A percentile compares a stretch with the other conserved stretches of the same genome.
These are phyloP conservation scores for Chiroxiphia lanceolata DNA, from an alignment of 2,797 vertebrate species.

Conservation along the genomic window DNA sequence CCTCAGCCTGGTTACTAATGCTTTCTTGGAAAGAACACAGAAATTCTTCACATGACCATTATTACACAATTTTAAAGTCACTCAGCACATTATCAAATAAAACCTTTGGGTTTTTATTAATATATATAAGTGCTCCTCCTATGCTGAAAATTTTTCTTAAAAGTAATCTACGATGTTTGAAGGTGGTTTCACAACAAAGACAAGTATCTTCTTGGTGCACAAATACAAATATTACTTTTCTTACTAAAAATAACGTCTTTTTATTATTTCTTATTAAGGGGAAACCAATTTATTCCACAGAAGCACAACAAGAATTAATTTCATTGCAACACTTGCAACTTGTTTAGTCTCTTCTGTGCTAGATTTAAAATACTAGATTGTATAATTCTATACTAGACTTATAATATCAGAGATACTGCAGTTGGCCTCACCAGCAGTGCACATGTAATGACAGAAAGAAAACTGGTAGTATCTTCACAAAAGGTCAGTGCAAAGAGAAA, in stretches of 20 bases:
- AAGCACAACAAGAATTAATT: not conserved
- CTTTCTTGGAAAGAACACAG: constrained; percentile 36
- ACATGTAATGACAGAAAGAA: not conserved
- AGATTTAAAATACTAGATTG: not conserved
- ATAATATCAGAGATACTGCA: not conserved
- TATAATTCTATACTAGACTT: not conserved
- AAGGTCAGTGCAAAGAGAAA: not conserved
- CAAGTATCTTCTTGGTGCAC: not conserved
- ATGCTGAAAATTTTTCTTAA: not conserved
- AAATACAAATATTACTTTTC: not conserved
- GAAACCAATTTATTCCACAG: not conserved
- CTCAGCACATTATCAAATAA: not conserved
- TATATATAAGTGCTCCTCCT: not conserved
- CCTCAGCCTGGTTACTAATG: not conserved
- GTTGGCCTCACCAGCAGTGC: not conserved
- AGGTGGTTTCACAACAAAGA: not conserved
- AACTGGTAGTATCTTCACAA: not conserved
- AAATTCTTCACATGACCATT: not conserved
- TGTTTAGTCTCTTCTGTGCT: not conserved
- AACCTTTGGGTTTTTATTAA: not conserved
- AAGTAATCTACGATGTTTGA: not conserved
- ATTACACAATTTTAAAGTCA: not conserved
- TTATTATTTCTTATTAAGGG: not conserved
- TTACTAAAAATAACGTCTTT: not conserved
- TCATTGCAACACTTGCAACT: not conserved